These are phyloP conservation scores for Tribolium castaneum DNA, from an alignment of 1,140 invertebrate species.

Conservation along the genomic window DNA sequence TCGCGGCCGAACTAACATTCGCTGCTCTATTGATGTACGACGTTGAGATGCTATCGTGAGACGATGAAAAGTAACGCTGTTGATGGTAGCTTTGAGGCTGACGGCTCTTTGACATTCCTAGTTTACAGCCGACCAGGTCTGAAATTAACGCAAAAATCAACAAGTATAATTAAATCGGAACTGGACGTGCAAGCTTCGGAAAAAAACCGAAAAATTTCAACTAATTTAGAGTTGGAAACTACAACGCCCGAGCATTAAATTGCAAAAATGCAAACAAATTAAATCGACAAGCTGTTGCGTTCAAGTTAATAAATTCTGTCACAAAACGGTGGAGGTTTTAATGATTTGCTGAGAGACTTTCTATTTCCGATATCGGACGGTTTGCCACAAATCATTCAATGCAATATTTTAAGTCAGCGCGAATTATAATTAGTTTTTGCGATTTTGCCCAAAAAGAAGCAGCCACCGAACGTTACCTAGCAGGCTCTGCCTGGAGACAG, in stretches of 20 bases:
- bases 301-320: background rate
- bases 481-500: conserved; percentile 63
- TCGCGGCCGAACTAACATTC: conserved; percentile 73
- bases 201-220: too few species aligned
- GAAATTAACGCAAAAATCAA: conserved; percentile 46
- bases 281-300: conserved; percentile 2
- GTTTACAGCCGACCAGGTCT: conserved; percentile 76
- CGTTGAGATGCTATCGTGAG: conserved; percentile 79
- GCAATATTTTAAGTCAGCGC: too few species aligned
- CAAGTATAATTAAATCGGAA: too few species aligned
- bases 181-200: too few species aligned
- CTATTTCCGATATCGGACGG: background rate
- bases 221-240: too few species aligned
- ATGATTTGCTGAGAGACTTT: conserved; percentile 23
- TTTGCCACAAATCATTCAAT: background rate
- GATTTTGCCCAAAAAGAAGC: too few species aligned
- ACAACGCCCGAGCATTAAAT: too few species aligned
- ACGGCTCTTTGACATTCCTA: conserved; percentile 70
- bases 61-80: conserved; percentile 74
- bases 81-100: conserved; percentile 57
- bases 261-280: too few species aligned
- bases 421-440: too few species aligned
- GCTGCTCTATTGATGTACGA: conserved; percentile 74
- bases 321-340: conserved; percentile 10
- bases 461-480: conserved; percentile 57